Base-by-base conservation (phyloP, 1,140 invertebrate species). In the Eupristina koningsbergeri region DNA sequence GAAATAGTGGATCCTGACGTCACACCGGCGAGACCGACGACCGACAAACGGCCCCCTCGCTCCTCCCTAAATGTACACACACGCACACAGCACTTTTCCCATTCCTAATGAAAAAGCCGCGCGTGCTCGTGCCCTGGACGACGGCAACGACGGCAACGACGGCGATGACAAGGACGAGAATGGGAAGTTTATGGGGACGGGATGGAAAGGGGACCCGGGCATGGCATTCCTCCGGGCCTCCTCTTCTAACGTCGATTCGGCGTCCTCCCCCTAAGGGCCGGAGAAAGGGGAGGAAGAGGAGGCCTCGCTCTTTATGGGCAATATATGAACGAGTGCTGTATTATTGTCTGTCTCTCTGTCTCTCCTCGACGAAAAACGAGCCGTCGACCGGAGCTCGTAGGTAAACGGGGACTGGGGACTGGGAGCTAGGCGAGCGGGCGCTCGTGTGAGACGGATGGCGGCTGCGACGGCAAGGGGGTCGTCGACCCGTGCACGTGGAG, bases 401-500 rank as follows among this genome's bases (percentile, higher is more conserved):
- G 77, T 61, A 67, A 67, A 64, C 39, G 77, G 50, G 77, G 39
- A 67, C 77, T 64, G 6, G 22, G 11, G 6, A 67, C 61, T 19
- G 41, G 11, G 11, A 5, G 41, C 34, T 47, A 22, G 15, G 45
- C 19, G 47, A 39, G 53, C 31, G 75, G n/a, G 50, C 22, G 73
- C 26, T 31, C 11, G 50, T 26, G 50, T 9, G 73, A 47, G 73
- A 75, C 26, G 8, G 76, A 45, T 31, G 11, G 61, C n/a, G 11
- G 34, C 31, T 50, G 15, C n/a, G n/a, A n/a, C n/a, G n/a, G n/a
- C n/a, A n/a, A n/a, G 69, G 73, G 53, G 84, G 89, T 89, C 89
- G 86, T 87, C 87, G 89, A 90, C 89, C 89, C 87, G 87, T 88
- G 88, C 89, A 90, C 89, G 89, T 90, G 89, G 89, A 90, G 87